Evolutionary conservation across 2,888 invertebrate species (phyloP), one percentile per base, ranked within the genome.

Genomic region (Rhamphomyia laevipes): DNA sequence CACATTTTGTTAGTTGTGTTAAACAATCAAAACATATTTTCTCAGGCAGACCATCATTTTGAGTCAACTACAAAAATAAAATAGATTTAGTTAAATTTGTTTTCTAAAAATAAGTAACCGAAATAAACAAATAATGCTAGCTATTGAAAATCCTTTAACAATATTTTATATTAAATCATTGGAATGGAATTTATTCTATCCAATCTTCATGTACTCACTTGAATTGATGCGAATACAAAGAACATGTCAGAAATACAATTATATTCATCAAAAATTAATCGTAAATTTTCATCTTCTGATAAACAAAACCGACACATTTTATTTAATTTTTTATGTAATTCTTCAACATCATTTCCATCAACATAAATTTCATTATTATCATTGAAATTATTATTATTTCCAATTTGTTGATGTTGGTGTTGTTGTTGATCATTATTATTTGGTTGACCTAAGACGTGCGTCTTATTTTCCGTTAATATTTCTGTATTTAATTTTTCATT

Each of bases 171-270:
- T n/a, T n/a, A n/a, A n/a, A n/a, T n/a, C n/a, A n/a, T n/a, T n/a
- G n/a, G n/a, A n/a, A n/a, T n/a, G n/a, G n/a, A n/a, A n/a, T n/a
- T n/a, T n/a, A n/a, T n/a, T n/a, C n/a, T n/a, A n/a, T n/a, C n/a
- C n/a, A n/a, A n/a, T n/a, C n/a, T n/a, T n/a, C 9, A 3, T 15
- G 3, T 11, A 23, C n/a, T 40, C 64, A 73, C 74, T 59, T 67
- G 58, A 46, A 73, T 58, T 30, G 65, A 59, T 21, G 71, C 66
- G 21, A 73, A 55, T n/a, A 65, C 53, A 27, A 63, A 59, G 56
- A 69, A 66, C 65, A 73, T 72, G 51, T 69, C 62, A 17, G 60
- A 56, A 27, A 72, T 52, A 16, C 46, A 47, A 27, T 37, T 33
- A 6, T 46, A 41, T 12, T 35, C 31, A 42, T 51, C 53, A 31